Evolutionary conservation across 1,140 invertebrate genomes (phyloP).

Genomic region (Drosophila ercepeae): DNA sequence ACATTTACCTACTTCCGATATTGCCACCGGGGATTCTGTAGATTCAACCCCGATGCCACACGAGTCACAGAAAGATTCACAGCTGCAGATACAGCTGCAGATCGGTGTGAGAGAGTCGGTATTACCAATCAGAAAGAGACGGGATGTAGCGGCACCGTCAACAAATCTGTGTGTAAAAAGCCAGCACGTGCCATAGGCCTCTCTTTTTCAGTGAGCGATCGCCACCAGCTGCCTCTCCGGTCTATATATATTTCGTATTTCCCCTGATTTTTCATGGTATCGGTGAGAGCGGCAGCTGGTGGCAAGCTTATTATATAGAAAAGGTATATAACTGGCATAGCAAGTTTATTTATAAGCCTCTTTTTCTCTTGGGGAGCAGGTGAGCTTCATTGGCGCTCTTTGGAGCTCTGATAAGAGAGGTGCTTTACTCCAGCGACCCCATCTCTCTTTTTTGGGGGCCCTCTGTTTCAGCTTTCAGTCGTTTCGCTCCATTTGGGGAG

Average conservation of each 20-base stretch:
- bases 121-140: neutral
- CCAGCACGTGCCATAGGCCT: constrained; percentile 69
- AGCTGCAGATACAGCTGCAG: constrained; percentile 68
- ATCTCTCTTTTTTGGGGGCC: constrained; percentile 16
- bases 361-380: constrained; percentile 48
- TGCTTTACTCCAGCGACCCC: constrained; percentile 22
- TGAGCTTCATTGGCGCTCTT: constrained; percentile 64
- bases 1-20: constrained; percentile 73
- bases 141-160: constrained; percentile 17
- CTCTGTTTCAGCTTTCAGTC: constrained; percentile 60
- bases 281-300: constrained; percentile 63
- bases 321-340: constrained; percentile 17
- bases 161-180: constrained; percentile 71
- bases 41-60: constrained; percentile 63
- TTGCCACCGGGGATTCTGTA: constrained; percentile 56
- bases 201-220: constrained; percentile 40
- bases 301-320: constrained; percentile 48
- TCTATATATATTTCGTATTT: constrained; percentile 12
- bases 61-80: constrained; percentile 54
- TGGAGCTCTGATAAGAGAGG: constrained; percentile 34
- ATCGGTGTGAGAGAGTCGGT: constrained; percentile 25
- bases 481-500: constrained; percentile 21
- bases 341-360: constrained; percentile 70
- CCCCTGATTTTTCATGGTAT: constrained; percentile 33
- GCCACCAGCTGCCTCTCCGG: constrained; percentile 73